Base-by-base conservation (phyloP, 2,888 invertebrate genomes). In the Junonia oenone region DNA sequence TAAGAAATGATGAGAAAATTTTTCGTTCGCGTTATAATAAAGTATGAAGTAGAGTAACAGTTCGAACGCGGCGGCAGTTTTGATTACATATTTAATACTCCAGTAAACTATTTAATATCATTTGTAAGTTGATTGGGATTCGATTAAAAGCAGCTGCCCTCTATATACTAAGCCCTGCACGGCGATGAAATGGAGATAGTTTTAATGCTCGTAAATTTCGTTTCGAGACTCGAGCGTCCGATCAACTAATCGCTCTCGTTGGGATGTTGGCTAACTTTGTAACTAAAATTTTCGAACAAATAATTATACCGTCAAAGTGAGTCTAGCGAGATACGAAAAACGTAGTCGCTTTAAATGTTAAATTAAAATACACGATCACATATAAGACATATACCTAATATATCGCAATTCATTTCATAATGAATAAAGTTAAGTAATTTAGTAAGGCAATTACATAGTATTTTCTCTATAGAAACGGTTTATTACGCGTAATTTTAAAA, bases 151-250 rank as follows among this genome's bases (percentile, higher is more conserved):
- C 84, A 84, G 83, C 83, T 85, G 84, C 73, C 69, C 71, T 63
- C 72, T 75, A 71, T 59, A 68, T 72, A 71, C 73, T 72, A 75
- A 80, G 73, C 78, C 77, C 76, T 77, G 73, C 69, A 64, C 43
- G 19, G 43, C 76, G 81, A 81, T 83, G 81, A 78, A 86, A 81
- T 79, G 75, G 79, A 87, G 81, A 85, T 88, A 88, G 88, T 88
- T 88, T 85, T 87, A 86, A 88, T 81, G 81, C 81, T 79, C 84
- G 79, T 86, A 87, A 88, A 87, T 88, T 87, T 84, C 68, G 77
- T 83, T 81, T 69, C 71, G 75, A 77, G 75, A 72, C 78, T 78
- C 70, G 66, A 67, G 63, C 77, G 76, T 73, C 72, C 79, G 78
- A 81, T 81, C 78, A 73, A 80, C 80, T 81, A 84, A 86, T 86